Evolutionary conservation across 1,140 invertebrate species (phyloP).

Genomic region (Drosophila repleta): DNA sequence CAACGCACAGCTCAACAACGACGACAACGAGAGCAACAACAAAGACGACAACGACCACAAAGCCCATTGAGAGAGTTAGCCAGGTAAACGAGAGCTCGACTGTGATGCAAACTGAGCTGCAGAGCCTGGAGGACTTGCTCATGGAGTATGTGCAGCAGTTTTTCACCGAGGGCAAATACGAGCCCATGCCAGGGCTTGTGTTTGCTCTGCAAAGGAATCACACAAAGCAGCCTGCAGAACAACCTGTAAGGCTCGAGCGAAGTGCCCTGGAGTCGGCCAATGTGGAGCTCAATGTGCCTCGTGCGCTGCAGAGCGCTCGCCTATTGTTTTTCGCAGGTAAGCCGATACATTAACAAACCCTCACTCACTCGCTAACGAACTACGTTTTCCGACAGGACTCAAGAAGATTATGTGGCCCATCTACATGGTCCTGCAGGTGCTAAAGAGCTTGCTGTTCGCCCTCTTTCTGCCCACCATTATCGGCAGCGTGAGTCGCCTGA

Average conservation of each 20-base stretch:
- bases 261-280: slow-evolving; percentile 57
- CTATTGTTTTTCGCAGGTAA: slow-evolving; percentile 85
- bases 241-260: slow-evolving; percentile 12
- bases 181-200: slow-evolving; percentile 69
- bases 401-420: slow-evolving; percentile 92
- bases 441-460: slow-evolving; percentile 91
- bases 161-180: slow-evolving; percentile 72
- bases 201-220: slow-evolving; percentile 72
- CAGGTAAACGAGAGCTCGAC: slow-evolving; percentile 12
- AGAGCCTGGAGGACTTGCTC: slow-evolving; percentile 66
- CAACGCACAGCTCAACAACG: background rate
- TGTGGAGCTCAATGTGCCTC: slow-evolving; percentile 65
- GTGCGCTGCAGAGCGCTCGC: slow-evolving; percentile 85
- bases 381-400: slow-evolving; percentile 84
- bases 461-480: slow-evolving; percentile 92
- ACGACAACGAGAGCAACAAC: background rate
- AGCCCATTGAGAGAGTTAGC: slow-evolving; percentile 13
- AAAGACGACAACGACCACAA: background rate
- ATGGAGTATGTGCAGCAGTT: slow-evolving; percentile 75
- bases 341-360: background rate
- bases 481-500: slow-evolving; percentile 91
- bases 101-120: slow-evolving; percentile 51
- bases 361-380: background rate
- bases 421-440: slow-evolving; percentile 90
- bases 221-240: background rate